Evolutionary conservation across 1,140 invertebrate species (phyloP), one percentile per base, ranked within the genome.

Genomic region (Adoxophyes honmai): DNA sequence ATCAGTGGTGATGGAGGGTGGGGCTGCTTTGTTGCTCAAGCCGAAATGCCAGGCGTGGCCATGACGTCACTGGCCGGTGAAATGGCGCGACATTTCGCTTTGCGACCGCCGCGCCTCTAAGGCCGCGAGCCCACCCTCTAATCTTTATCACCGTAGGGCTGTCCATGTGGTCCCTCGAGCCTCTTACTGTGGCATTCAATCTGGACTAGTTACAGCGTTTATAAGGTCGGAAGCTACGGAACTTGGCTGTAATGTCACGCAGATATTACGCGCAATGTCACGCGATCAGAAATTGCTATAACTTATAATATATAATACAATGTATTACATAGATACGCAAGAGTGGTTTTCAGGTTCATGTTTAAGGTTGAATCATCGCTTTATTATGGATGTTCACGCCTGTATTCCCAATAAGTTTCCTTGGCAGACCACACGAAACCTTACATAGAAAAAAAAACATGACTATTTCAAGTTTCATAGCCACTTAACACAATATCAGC

Each of bases 81-180:
- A 84, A 85, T 82, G 79, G 76, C 81, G 73, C 78, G 84, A 75
- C 81, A 87, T 87, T 87, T 87, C 71, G 71, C 68, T 67, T 75
- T 71, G 62, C 72, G 66, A 57, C 57, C 70, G 71, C 73, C 80
- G 70, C 84, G 67, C 82, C 81, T 48, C 6, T 28, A 3, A n/a
- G 42, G 42, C 42, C 42, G 42, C 78, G 62, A 67, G 65, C 69
- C 73, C 75, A 80, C 81, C 80, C 81, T 28, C 21, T 84, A 85
- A 86, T 83, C 74, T 83, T 70, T 70, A 69, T 66, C 73, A 72
- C 66, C 73, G 67, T 70, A 73, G 74, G 74, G 73, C 75, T 81
- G 78, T 68, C 66, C 65, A 73, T 74, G 73, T 72, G 62, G 60
- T 66, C 59, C 61, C 64, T 64, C 55, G 64, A 66, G 67, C 68